A percentile compares a stretch with the other conserved stretches of the same genome.
Evolutionary conservation across 2,113 vertebrate species (phyloP).

Genomic region (Alexandromys fortis): DNA sequence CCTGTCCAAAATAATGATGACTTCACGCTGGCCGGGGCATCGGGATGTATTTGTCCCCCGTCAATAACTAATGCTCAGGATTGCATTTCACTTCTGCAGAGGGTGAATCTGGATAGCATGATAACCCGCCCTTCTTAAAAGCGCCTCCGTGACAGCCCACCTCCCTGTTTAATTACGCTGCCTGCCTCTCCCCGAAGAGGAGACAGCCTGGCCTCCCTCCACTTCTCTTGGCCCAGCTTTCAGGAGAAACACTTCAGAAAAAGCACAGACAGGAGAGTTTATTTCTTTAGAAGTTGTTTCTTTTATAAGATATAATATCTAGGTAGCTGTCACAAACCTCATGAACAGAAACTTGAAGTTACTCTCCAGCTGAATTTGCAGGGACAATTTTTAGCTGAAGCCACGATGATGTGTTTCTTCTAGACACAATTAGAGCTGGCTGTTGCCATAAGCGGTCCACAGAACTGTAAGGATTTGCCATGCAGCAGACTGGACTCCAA

Average conservation of each 20-base stretch:
- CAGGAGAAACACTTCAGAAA: not conserved
- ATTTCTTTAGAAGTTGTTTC: constrained; percentile 25
- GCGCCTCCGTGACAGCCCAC: not conserved
- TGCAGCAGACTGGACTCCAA: constrained; percentile 74
- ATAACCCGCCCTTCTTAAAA: not conserved
- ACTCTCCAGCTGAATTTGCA: constrained; percentile 74
- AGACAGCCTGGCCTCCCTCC: not conserved
- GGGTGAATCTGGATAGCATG: not conserved
- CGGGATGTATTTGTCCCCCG: constrained; percentile 17
- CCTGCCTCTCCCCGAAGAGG: not conserved
- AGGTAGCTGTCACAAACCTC: constrained; percentile 63
- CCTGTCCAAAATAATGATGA: constrained; percentile 33
- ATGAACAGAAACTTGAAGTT: constrained; percentile 72
- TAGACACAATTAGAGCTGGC: constrained; percentile 81
- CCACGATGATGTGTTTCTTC: constrained; percentile 81
- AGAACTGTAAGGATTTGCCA: constrained; percentile 59
- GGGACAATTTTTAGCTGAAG: constrained; percentile 81
- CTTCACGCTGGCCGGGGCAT: not conserved
- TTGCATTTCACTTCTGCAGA: not conserved
- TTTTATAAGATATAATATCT: constrained; percentile 61
- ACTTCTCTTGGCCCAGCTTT: not conserved
- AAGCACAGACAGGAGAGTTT: not conserved
- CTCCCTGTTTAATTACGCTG: not conserved
- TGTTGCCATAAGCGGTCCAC: constrained; percentile 72
- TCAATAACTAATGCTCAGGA: constrained; percentile 14